Percentiles rank a stretch among this genome's conserved stretches.
These are phyloP conservation scores for Choristoneura fumiferana DNA, from an alignment of 1,140 invertebrate genomes.

Conservation along the genomic window DNA sequence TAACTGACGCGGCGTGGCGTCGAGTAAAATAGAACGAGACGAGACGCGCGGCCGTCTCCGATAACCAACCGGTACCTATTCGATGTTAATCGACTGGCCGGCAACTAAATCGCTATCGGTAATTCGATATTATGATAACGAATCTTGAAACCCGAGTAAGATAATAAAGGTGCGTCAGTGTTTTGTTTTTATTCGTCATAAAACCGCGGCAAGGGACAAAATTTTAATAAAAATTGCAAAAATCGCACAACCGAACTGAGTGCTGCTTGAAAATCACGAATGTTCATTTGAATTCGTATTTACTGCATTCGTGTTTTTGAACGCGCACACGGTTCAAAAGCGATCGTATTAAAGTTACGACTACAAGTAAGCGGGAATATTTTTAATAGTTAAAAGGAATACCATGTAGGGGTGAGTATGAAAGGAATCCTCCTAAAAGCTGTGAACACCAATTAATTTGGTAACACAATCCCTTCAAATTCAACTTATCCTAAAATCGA, in stretches of 20 bases:
- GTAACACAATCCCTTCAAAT: slow-evolving; percentile 3
- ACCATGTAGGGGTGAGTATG: slow-evolving; percentile 7
- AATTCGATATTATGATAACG: slow-evolving; percentile 18
- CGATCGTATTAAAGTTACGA: no score
- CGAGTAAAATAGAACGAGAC: slow-evolving; percentile 39
- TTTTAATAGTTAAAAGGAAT: slow-evolving; percentile 14
- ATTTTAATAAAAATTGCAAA: no score
- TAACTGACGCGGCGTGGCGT: slow-evolving; percentile 43
- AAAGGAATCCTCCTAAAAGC: slow-evolving; percentile 14
- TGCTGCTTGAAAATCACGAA: no score
- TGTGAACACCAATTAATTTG: slow-evolving; percentile 18
- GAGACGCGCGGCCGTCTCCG: slow-evolving; percentile 25
- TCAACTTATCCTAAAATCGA: neutral
- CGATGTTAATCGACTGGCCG: neutral
- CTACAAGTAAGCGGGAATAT: no score
- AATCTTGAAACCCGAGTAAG: slow-evolving; percentile 14
- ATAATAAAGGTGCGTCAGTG: neutral
- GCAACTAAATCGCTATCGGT: slow-evolving; percentile 11
- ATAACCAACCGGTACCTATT: neutral
- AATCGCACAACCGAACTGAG: no score
- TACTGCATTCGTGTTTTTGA: no score
- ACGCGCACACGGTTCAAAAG: no score
- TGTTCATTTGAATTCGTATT: no score
- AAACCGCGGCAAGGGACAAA: neutral
- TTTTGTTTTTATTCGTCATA: neutral